A percentile compares a stretch with the other conserved stretches of the same genome.
Conservation (phyloP, 2,888 invertebrate species). For the Teinopalpus imperialis region DNA sequence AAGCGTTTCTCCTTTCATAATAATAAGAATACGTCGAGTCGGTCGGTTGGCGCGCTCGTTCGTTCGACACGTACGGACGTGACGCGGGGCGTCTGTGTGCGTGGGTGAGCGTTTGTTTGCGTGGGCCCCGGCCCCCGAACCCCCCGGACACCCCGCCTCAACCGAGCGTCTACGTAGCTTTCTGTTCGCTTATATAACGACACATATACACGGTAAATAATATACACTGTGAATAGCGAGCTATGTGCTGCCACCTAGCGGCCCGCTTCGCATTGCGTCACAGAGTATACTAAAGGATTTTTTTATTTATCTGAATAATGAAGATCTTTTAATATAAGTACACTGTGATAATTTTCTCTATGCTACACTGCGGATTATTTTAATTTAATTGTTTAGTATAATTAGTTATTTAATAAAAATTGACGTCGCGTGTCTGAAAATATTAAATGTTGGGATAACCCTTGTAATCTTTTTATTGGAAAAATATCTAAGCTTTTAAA, state of each 20-base stretch:
- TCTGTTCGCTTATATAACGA: conserved; percentile 81
- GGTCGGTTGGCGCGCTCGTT: conserved; percentile 76
- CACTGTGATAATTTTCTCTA: background rate
- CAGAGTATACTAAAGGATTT: conserved; percentile 42
- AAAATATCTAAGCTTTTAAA: no score
- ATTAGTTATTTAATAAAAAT: background rate
- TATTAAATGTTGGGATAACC: no score
- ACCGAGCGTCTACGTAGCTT: conserved; percentile 66
- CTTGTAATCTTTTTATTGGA: no score
- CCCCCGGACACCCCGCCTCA: conserved; percentile 34
- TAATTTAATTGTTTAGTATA: no score
- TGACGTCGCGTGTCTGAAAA: background rate
- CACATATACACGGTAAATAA: conserved; percentile 76
- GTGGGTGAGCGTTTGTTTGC: conserved; percentile 51
- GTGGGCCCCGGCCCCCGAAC: conserved; percentile 36
- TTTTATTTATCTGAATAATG: conserved; percentile 21
- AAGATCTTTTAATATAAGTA: conserved; percentile 30
- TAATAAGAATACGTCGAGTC: conserved; percentile 84
- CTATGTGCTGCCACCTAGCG: conserved; percentile 81
- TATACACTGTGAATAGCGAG: conserved; percentile 75
- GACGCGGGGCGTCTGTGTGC: conserved; percentile 47
- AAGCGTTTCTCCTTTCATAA: conserved; percentile 82
- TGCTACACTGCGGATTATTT: background rate
- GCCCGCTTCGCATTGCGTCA: conserved; percentile 53
- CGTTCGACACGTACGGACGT: conserved; percentile 73